Evolutionary conservation across 2,113 vertebrate species (phyloP), one percentile per base, ranked within the genome.

Genomic region (Empidonax traillii): DNA sequence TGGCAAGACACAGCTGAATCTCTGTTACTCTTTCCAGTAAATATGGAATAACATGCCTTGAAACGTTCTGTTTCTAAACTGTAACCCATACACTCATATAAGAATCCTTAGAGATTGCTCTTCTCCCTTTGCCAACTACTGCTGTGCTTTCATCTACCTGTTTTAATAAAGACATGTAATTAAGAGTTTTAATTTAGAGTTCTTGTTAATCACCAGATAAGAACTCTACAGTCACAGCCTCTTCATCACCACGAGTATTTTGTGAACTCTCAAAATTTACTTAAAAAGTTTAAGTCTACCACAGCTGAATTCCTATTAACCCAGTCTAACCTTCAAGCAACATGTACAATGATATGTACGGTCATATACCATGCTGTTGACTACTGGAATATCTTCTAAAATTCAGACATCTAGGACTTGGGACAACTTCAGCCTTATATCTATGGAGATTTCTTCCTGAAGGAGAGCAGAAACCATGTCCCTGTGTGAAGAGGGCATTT

Each of bases 141-240:
- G 35, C 49, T 69, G 19, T 71, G 24, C 19, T 63, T 93, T 84
- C 51, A 35, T 55, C 35, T 77, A 80, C 67, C 58, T 83, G n/a
- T 86, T 73, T 63, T 51, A 89, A 74, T 74, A 92, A 71, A 67
- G 33, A 66, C 14, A 33, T 27, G 12, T 53, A 86, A 55, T 91
- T 80, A 73, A 91, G 55, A 61, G 37, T 66, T 76, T 89, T 75
- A 66, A 90, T 90, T 93, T 83, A 69, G 23, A 86, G 21, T 92
- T 95, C 41, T 90, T 35, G 59, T 80, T 90, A 84, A 74, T 88
- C 71, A 90, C 69, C 59, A 84, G 37, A 51, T 77, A 77, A 93
- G 75, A 94, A 84, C 51, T 80, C 68, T 80, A 84, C 55, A 92
- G 35, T 80, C 30, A 67, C 12, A 43, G n/a, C 7, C 12, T 85